phyloP scores from a whole-genome alignment of 2,888 invertebrate genomes.

The Melieria omissa region DNA sequence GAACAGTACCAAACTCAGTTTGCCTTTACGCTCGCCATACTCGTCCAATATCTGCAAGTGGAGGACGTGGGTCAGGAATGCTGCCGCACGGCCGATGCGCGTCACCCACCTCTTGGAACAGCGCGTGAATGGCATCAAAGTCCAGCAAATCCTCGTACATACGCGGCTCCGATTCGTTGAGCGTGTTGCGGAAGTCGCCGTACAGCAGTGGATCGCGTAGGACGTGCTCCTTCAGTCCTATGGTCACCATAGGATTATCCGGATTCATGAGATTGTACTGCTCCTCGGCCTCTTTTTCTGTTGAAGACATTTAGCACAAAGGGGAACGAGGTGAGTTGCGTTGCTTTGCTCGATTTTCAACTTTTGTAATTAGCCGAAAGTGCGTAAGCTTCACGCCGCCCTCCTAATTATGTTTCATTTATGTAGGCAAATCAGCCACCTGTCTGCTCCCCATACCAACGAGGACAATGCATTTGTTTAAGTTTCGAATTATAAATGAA shows the following conservation, averaged over 20 bases:
- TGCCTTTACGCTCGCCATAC: slow-evolving; percentile 80
- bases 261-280: slow-evolving; percentile 15
- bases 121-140: slow-evolving; percentile 86
- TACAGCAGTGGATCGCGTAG: slow-evolving; percentile 86
- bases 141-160: slow-evolving; percentile 91
- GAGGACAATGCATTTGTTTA: too few relatives aligned
- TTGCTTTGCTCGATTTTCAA: too few relatives aligned
- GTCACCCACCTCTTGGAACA: slow-evolving; percentile 83
- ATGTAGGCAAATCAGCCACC: too few relatives aligned
- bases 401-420: too few relatives aligned
- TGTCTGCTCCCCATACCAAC: too few relatives aligned
- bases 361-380: too few relatives aligned
- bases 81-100: neutral
- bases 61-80: neutral
- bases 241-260: slow-evolving; percentile 40
- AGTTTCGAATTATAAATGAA: too few relatives aligned
- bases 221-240: slow-evolving; percentile 73
- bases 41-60: slow-evolving; percentile 79
- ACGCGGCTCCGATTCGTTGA: slow-evolving; percentile 81
- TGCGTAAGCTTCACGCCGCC: too few relatives aligned
- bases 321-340: too few relatives aligned
- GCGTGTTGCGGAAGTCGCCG: slow-evolving; percentile 89
- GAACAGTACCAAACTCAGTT: slow-evolving; percentile 86
- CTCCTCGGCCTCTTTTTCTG: too few relatives aligned
- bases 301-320: too few relatives aligned